These are phyloP conservation scores for Liodrosophila aerea DNA, from an alignment of 2,888 invertebrate species.

Conservation along the genomic window DNA sequence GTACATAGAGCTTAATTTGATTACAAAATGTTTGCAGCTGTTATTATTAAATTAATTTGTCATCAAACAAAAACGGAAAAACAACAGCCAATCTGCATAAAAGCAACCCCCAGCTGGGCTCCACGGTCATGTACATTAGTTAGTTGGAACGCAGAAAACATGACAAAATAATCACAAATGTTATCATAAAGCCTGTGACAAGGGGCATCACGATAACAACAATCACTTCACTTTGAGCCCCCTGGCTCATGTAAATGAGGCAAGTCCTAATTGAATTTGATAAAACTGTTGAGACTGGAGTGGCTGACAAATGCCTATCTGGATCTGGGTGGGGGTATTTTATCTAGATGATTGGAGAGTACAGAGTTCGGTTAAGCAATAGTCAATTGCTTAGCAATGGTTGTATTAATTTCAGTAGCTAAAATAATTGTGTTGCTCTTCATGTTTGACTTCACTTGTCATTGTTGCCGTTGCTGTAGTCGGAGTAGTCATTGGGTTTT, in stretches of 20 bases:
- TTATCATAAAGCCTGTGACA: conserved; percentile 61
- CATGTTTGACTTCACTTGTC: conserved; percentile 51
- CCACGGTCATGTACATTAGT: conserved; percentile 48
- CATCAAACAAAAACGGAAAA: conserved; percentile 63
- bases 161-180: conserved; percentile 79
- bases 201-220: conserved; percentile 28
- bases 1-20: conserved; percentile 60
- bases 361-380: conserved; percentile 72
- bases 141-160: conserved; percentile 60
- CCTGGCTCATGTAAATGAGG: conserved; percentile 66
- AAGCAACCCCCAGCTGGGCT: conserved; percentile 44
- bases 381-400: conserved; percentile 67
- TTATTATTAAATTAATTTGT: conserved; percentile 76
- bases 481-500: conserved; percentile 56
- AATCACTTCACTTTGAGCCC: neutral
- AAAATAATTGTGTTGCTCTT: conserved; percentile 36
- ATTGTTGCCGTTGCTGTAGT: conserved; percentile 24
- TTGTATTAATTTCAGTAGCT: conserved; percentile 57
- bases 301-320: conserved; percentile 46
- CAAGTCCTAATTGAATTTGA: conserved; percentile 76
- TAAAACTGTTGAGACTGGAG: conserved; percentile 60
- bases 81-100: conserved; percentile 64
- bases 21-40: conserved; percentile 77
- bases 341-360: conserved; percentile 48
- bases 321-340: conserved; percentile 1